Base-by-base conservation (phyloP, 2,113 vertebrate genomes). In the Silurus glanis region DNA sequence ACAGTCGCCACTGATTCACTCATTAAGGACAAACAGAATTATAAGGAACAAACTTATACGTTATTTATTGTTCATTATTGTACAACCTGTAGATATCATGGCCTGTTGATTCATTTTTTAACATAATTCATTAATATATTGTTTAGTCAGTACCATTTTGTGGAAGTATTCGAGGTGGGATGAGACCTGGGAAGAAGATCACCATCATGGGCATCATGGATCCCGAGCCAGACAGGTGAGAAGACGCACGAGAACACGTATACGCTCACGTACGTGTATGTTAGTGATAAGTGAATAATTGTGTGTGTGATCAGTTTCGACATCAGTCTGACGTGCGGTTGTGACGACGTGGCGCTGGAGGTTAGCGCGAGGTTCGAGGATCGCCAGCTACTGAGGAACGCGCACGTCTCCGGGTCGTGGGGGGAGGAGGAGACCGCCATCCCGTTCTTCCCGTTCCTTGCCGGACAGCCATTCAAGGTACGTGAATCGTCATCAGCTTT, bases 401-500 rank as follows among this genome's bases (percentile, higher is more conserved):
- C 98, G 25, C 97, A 97, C 12, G 91, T 97, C 75, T 95, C 95
- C 0, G 98, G 97, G 14, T 93, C 95, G 87, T 97, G 96, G 95
- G 96, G 97, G 0, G 95, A 97, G 87, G 92, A 94, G 3, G 97
- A 99, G 78, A 95, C 94, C 0, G 92, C 95, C 9, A 96, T 96
- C 84, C 94, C 96, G 0, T 97, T 96, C 88, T 97, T 97, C 62
- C 97, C 96, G 0, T 97, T 97, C 93, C 97, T 97, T 90, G 94
- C 95, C 16, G 96, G 95, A 83, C 98, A 98, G 90, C 97, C 98
- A 0, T 99, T 99, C 92, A 95, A 95, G 95, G 98, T 99, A 92
- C 16, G 28, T 56, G 25, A 28, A 55, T 3, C 13, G 19, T n/a
- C 53, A n/a, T 78, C 47, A 37, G 7, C 28, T 37, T 28, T 45